Conservation (phyloP, 1,140 invertebrate genomes). For the Polyergus mexicanus region DNA sequence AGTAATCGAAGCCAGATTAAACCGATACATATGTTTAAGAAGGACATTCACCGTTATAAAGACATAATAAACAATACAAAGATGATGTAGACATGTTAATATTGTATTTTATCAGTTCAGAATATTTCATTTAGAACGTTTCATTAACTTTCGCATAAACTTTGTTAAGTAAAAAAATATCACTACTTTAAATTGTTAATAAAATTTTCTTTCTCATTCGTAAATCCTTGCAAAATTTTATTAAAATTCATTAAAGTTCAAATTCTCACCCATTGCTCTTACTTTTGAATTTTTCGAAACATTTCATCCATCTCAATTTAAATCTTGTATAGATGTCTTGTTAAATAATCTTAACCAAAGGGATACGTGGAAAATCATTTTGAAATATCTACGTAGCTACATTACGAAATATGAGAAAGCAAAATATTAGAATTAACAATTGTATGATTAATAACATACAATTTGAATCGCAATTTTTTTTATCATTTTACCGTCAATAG, state of each 20-base stretch:
- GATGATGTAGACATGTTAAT: background rate
- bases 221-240: background rate
- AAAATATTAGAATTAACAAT: slow-evolving; percentile 6
- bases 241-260: background rate
- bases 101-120: background rate
- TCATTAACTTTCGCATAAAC: background rate
- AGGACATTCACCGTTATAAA: background rate
- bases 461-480: slow-evolving; percentile 6
- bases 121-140: too few relatives aligned
- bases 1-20: slow-evolving; percentile 35
- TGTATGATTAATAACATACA: background rate
- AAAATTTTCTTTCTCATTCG: background rate
- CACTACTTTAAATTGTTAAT: background rate
- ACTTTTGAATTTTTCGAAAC: background rate
- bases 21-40: background rate
- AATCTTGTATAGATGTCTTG: background rate
- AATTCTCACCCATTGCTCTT: background rate
- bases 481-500: background rate
- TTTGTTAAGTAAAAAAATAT: background rate
- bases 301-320: background rate
- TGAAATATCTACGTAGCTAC: background rate
- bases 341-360: background rate
- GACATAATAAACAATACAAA: background rate
- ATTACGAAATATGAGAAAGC: background rate
- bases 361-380: background rate